These are phyloP conservation scores for Auanema sp. DNA, from an alignment of 2,888 invertebrate genomes.

Conservation along the genomic window DNA sequence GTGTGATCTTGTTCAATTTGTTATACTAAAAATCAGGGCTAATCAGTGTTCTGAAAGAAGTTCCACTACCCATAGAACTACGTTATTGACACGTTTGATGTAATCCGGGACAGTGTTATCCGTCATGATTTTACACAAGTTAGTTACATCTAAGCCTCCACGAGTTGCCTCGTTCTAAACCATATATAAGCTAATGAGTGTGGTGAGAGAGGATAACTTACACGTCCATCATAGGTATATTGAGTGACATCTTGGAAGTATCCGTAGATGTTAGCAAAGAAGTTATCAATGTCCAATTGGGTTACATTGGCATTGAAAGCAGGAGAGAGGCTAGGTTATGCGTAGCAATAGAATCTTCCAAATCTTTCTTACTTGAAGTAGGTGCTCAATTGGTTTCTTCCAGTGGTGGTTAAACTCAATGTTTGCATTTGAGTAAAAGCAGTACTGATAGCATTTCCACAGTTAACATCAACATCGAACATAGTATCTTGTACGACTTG, in stretches of 20 bases:
- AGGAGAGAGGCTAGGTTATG: conserved; percentile 36
- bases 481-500: conserved; percentile 46
- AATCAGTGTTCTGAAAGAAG: too few species aligned
- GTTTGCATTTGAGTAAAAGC: conserved; percentile 40
- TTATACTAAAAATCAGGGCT: conserved; percentile 25
- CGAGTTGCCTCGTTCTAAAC: conserved; percentile 33
- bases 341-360: too few species aligned
- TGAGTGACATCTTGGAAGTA: conserved; percentile 46
- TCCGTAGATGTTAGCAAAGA: conserved; percentile 43
- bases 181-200: background rate
- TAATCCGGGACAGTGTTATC: conserved; percentile 24
- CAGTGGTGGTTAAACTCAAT: conserved; percentile 26
- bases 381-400: conserved; percentile 27
- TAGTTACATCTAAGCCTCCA: conserved; percentile 25
- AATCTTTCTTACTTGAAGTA: conserved; percentile 16
- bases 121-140: conserved; percentile 34
- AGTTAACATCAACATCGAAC: conserved; percentile 25
- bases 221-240: conserved; percentile 48
- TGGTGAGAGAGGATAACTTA: conserved; percentile 15
- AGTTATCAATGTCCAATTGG: conserved; percentile 49
- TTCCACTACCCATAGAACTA: conserved; percentile 31
- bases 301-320: conserved; percentile 29
- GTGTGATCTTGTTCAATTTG: conserved; percentile 22
- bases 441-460: conserved; percentile 24
- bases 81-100: conserved; percentile 33